Base-by-base conservation (phyloP, 2,797 vertebrate species). In the Vireo griseus region DNA sequence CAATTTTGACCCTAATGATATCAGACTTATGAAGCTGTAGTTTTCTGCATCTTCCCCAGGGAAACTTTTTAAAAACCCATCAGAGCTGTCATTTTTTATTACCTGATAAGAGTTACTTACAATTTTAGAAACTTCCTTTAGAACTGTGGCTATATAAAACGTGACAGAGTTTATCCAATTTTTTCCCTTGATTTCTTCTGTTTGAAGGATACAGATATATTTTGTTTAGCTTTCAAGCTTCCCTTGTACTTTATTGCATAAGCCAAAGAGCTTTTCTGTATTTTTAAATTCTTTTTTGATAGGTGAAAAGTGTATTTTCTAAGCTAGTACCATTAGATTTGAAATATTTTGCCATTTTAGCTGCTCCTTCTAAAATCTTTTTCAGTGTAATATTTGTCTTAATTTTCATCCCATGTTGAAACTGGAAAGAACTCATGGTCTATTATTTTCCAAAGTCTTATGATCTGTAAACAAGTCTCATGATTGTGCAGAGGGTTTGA, bases 401-500 rank as follows among this genome's bases (percentile, higher is more conserved):
- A 73, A 62, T 55, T 73, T 92, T 13, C 37, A 73, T 66, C 44
- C 68, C 26, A 42, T n/a, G 29, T 31, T 59, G 40, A 66, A 83
- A 58, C 50, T 68, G 58, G 68, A 83, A 77, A 77, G 52, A 94
- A 77, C 42, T 22, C 47, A 63, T 2, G 50, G 90, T 83, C 68
- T 74, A 62, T 83, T 94, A 72, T 96, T 91, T 94, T 77, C 87
- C 50, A 28, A 91, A 88, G 50, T 92, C 82, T 94, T 89, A 80
- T n/a, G 61, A 74, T 88, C 68, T 90, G 79, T 88, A 96, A 95
- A 90, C 85, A 94, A 86, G 42, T 72, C 57, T 88, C 72, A 72
- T 86, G 82, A 71, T 90, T 95, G 76, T 86, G 75, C 81, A 94
- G 87, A 80, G 79, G 58, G 72, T 88, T 94, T 94, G 87, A 94